A percentile compares a stretch with the other conserved stretches of the same genome.
phyloP scores from a whole-genome alignment of 2,113 vertebrate genomes.

The Eclectus roratus region DNA sequence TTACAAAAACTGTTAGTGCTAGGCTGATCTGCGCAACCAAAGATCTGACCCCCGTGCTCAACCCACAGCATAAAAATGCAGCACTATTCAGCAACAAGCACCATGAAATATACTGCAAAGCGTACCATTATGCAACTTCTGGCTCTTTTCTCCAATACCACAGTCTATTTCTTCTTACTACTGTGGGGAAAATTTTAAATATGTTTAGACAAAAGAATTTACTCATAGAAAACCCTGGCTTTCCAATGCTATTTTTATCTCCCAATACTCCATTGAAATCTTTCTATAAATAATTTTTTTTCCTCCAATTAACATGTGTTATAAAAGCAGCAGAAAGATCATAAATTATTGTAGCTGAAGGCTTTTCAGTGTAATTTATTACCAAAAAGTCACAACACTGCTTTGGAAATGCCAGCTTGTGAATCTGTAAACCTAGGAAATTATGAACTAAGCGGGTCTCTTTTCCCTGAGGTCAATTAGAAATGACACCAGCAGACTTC shows the following conservation, averaged over 20 bases:
- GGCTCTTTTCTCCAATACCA: background rate
- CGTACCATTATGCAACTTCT: background rate
- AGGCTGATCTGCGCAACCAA: background rate
- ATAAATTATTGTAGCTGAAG: slow-evolving; percentile 40
- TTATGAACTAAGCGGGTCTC: slow-evolving; percentile 47
- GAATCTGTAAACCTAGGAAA: slow-evolving; percentile 59
- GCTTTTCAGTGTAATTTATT: slow-evolving; percentile 54
- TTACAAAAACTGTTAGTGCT: background rate
- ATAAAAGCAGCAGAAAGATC: slow-evolving; percentile 31
- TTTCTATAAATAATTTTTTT: slow-evolving; percentile 29
- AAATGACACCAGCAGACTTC: slow-evolving; percentile 62
- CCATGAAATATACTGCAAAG: background rate
- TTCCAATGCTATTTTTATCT: background rate
- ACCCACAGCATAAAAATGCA: accelerated
- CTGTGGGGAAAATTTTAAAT: background rate
- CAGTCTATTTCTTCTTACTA: background rate
- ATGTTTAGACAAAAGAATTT: background rate
- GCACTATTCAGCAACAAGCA: background rate
- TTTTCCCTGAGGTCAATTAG: slow-evolving; percentile 62
- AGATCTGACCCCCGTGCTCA: background rate
- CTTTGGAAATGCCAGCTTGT: slow-evolving; percentile 47
- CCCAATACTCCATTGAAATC: background rate
- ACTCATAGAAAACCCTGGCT: background rate
- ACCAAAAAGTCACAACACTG: background rate
- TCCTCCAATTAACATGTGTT: slow-evolving; percentile 36